phyloP scores from a whole-genome alignment of 2,888 invertebrate species.

The Ceramica pisi region DNA sequence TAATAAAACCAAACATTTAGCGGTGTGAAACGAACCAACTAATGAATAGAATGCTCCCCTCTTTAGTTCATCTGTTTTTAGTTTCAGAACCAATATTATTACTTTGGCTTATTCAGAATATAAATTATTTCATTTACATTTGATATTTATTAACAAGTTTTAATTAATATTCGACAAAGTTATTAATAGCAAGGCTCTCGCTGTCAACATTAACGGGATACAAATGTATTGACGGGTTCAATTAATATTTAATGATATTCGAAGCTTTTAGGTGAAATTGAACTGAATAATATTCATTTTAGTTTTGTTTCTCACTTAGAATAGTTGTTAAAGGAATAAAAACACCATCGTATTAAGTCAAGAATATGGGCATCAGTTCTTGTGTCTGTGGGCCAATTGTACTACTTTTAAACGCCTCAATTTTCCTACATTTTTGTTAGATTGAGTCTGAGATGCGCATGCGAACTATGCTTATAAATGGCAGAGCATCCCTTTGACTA shows the following conservation, averaged over 20 bases:
- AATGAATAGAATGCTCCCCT: background rate
- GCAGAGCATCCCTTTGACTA: no score
- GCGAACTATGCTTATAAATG: no score
- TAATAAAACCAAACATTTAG: background rate
- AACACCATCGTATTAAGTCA: background rate
- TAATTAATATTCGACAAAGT: conserved; percentile 26
- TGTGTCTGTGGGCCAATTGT: no score
- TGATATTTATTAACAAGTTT: conserved; percentile 25
- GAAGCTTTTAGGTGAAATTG: background rate
- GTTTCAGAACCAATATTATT: conserved; percentile 4
- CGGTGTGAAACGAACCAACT: background rate
- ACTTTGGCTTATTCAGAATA: conserved; percentile 2
- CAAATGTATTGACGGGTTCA: conserved; percentile 14
- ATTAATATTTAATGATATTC: background rate
- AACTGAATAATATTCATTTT: background rate
- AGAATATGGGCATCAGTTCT: background rate
- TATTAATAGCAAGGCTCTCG: background rate
- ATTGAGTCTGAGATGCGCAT: no score
- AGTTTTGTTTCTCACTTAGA: background rate
- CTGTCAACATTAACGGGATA: conserved; percentile 2
- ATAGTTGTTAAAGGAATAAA: background rate
- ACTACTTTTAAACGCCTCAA: no score
- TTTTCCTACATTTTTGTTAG: no score
- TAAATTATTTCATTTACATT: conserved; percentile 31
- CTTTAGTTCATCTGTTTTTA: background rate